Evolutionary conservation across 2,113 vertebrate species (phyloP).

Genomic region (Zeus faber): DNA sequence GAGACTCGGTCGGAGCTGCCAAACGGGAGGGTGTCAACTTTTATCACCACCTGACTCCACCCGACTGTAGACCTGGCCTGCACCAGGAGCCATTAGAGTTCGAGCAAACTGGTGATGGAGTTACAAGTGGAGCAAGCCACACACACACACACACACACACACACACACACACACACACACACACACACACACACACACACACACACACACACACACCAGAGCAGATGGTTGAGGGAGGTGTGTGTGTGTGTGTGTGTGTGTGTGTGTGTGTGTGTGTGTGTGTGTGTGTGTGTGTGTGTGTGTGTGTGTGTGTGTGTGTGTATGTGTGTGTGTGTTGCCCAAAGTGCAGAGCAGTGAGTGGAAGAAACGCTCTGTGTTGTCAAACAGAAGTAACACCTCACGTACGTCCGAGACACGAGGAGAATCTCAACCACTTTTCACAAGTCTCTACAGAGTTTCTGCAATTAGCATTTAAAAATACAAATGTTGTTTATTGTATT

Average conservation of each 20-base stretch:
- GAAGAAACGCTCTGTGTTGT: too few species aligned
- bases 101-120: slow-evolving; percentile 49
- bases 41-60: background rate
- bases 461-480: too few species aligned
- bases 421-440: too few species aligned
- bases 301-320: background rate
- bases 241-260: background rate
- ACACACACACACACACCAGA: background rate
- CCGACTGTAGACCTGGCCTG: too few species aligned
- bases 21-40: background rate
- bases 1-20: too few species aligned
- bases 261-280: background rate
- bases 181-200: slow-evolving; percentile 19
- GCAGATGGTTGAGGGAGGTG: background rate
- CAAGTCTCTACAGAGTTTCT: too few species aligned
- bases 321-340: background rate
- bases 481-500: too few species aligned
- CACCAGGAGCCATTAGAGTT: too few species aligned
- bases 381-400: too few species aligned
- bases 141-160: slow-evolving; percentile 15
- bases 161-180: slow-evolving; percentile 38
- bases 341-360: background rate
- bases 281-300: background rate
- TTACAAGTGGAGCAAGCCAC: slow-evolving; percentile 47
- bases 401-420: too few species aligned